Base-by-base conservation (phyloP, 2,888 invertebrate species). In the Philereme vetulata region DNA sequence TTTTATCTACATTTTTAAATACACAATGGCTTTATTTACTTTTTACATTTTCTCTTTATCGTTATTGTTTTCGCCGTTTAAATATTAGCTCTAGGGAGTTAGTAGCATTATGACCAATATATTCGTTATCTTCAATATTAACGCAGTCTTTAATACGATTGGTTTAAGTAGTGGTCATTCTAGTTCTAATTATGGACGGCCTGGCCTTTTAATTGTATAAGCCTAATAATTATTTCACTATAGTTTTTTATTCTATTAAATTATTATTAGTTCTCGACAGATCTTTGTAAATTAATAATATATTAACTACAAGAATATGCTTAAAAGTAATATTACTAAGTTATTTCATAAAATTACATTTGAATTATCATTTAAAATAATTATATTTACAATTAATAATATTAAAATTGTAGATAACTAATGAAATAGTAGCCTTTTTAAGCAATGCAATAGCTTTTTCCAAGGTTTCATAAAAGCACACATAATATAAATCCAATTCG, bases 141-240 rank as follows among this genome's bases (percentile, higher is more conserved):
- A 73, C 72, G 72, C 90, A 90, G 90, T 90, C 89, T 90, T 88
- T 81, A 74, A 77, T 76, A 78, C 76, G 81, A 80, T 83, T 81
- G 71, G 21, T 81, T 77, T 80, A 81, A 77, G 64, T 71, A 74
- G 72, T 45, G 52, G 53, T 46, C 60, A 56, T 69, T 75, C 75
- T 75, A 76, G 79, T 66, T 75, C 75, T 79, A 21, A 21, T 21
- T 21, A 82, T 88, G 91, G 91, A 91, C 91, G 91, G 91, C 88
- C 78, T 88, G 84, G 86, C 89, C 88, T 88, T 81, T 47, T 56
- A 64, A 70, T 66, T 65, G 65, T 57, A 65, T 71, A n/a, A n/a
- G n/a, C n/a, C n/a, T n/a, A n/a, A n/a, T n/a, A n/a, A n/a, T n/a
- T n/a, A 67, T 65, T 67, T 70, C 59, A 71, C 66, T 72, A 68